A percentile compares a stretch with the other conserved stretches of the same genome.
phyloP scores from a whole-genome alignment of 37 sponge, comb jelly and placozoan species.

The Halisarca cf. caerulea region DNA sequence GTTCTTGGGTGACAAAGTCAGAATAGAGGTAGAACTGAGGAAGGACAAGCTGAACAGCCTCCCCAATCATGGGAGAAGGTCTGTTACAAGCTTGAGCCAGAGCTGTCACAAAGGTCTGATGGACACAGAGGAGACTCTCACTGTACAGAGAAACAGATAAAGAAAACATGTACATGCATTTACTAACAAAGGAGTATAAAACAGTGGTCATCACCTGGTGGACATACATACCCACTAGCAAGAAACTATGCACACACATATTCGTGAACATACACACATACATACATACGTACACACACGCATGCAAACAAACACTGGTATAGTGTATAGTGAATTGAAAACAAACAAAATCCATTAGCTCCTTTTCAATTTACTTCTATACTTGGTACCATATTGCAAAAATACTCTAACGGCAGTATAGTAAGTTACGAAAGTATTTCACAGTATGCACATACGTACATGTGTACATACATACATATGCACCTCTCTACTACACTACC shows the following conservation, averaged over 20 bases:
- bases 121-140: conserved; percentile 51
- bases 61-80: conserved; percentile 24
- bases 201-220: not conserved
- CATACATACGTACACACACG: not conserved
- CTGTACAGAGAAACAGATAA: conserved; percentile 11
- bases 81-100: not conserved
- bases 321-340: no score
- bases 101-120: conserved; percentile 27
- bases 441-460: not conserved
- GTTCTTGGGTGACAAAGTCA: conserved; percentile 46
- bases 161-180: not conserved
- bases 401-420: no score
- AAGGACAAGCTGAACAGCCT: conserved; percentile 15
- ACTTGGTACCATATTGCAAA: no score
- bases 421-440: no score
- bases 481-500: no score
- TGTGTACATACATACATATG: not conserved
- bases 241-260: not conserved
- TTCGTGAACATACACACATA: not conserved
- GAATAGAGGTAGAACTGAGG: conserved; percentile 44
- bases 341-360: no score
- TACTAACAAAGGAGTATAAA: no score
- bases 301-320: not conserved
- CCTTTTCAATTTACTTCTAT: no score
- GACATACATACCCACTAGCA: not conserved